A percentile compares a stretch with the other conserved stretches of the same genome.
phyloP scores from a whole-genome alignment of 2,113 vertebrate genomes.

The Copsychus sechellarum region DNA sequence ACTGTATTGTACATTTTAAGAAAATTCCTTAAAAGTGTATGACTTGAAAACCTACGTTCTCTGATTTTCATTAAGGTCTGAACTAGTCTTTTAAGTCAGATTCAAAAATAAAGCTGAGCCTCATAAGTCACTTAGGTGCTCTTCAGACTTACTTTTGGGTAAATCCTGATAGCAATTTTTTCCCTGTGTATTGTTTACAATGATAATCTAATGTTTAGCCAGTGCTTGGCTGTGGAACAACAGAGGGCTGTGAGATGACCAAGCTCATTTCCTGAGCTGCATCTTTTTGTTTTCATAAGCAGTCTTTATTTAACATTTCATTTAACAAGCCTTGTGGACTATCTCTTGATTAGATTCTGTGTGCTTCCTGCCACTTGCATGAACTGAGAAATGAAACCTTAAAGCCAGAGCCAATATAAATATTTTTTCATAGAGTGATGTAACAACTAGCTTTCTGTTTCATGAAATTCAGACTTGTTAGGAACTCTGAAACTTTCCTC shows the following conservation, averaged over 20 bases:
- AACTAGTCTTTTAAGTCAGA: background rate
- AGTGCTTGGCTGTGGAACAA: background rate
- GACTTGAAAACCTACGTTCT: background rate
- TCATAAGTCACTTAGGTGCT: background rate
- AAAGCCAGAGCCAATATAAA: constrained; percentile 57
- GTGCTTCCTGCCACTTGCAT: constrained; percentile 38
- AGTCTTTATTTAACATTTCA: constrained; percentile 32
- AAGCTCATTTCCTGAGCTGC: constrained; percentile 53
- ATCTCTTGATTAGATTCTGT: constrained; percentile 50
- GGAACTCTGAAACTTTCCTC: background rate
- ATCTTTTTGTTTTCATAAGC: constrained; percentile 52
- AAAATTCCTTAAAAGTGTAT: background rate
- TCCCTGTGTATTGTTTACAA: background rate
- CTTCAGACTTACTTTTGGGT: background rate
- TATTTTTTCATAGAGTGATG: constrained; percentile 22
- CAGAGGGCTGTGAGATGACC: constrained; percentile 31
- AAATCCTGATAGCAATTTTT: background rate
- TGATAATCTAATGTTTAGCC: background rate
- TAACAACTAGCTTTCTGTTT: constrained; percentile 36
- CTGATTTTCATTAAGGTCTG: background rate
- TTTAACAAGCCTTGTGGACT: constrained; percentile 35
- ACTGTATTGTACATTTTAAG: background rate
- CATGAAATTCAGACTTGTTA: background rate
- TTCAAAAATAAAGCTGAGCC: background rate
- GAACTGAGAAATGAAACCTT: constrained; percentile 38